Evolutionary conservation across 2,888 invertebrate genomes (phyloP), one percentile per base, ranked within the genome.

Genomic region (Noctua janthina): DNA sequence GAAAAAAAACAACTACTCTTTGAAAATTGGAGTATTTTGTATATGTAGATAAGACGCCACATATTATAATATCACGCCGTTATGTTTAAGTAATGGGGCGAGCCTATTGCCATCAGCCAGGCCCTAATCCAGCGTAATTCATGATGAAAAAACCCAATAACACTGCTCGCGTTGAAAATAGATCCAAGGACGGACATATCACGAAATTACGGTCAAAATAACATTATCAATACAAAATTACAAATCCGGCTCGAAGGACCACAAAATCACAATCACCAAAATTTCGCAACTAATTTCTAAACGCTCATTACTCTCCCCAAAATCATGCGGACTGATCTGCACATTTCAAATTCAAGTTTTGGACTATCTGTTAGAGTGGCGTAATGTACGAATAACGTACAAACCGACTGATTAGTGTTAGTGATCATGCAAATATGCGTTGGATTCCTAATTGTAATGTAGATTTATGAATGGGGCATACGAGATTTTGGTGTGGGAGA

Each of bases 401-500:
- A 80, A 86, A 85, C 80, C 81, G 85, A 83, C 87, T 92, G 92
- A 92, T 92, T 92, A 91, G 90, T 87, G 88, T 69, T 80, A 76
- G 82, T 88, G 87, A 91, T 91, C 91, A 92, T 91, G 92, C 91
- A 89, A 90, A 91, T 91, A 82, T 82, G 84, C 78, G 82, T 78
- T 74, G 83, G 89, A 87, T 89, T 87, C 82, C 83, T 87, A 88
- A 89, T 89, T 90, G 88, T 88, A 83, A 90, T 90, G 85, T 82
- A 89, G 85, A 90, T 90, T 89, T 90, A 90, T 90, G 88, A 82
- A 80, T 83, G 78, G 35, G 39, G 35, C 7, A 64, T 69, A 72
- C 69, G 67, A 75, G 84, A 80, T 82, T 78, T 83, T 73, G 15
- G 68, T 51, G 66, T 83, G 79, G 75, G 68, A 73, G 81, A 81